These are phyloP conservation scores for Chaenogobius annularis DNA, from an alignment of 2,113 vertebrate species.

Conservation along the genomic window DNA sequence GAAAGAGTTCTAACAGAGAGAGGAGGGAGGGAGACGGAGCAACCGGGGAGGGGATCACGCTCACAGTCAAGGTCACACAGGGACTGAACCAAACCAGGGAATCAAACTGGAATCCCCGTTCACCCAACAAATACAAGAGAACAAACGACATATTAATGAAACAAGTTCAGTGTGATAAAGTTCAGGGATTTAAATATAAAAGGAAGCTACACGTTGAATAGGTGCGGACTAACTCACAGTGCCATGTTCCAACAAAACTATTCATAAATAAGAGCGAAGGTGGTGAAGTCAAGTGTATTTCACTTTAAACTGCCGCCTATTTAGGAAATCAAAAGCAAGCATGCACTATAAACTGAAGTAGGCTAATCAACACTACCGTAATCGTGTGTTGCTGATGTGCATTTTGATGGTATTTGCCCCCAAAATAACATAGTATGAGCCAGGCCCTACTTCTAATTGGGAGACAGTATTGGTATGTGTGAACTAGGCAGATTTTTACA, in stretches of 20 bases:
- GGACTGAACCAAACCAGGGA: slow-evolving; percentile 40
- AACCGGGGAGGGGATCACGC: slow-evolving; percentile 22
- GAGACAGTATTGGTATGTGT: too few relatives aligned
- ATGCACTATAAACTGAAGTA: too few relatives aligned
- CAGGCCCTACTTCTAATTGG: too few relatives aligned
- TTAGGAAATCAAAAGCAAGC: too few relatives aligned
- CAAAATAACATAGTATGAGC: too few relatives aligned
- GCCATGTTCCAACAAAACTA: not conserved
- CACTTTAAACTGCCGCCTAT: too few relatives aligned
- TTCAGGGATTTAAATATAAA: not conserved
- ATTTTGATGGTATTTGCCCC: too few relatives aligned
- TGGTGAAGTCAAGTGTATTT: too few relatives aligned
- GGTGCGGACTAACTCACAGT: not conserved
- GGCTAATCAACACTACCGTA: too few relatives aligned
- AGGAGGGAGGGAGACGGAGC: not conserved
- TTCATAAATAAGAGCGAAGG: too few relatives aligned
- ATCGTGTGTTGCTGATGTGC: too few relatives aligned
- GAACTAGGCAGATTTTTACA: too few relatives aligned
- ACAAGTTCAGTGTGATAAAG: not conserved
- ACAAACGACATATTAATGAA: not conserved
- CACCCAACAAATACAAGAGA: not conserved
- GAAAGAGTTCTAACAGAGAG: slow-evolving; percentile 8
- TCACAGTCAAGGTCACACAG: slow-evolving; percentile 55
- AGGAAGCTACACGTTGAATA: not conserved
- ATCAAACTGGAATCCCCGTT: not conserved